phyloP scores from a whole-genome alignment of 2,113 vertebrate genomes.

The Callipepla squamata region DNA sequence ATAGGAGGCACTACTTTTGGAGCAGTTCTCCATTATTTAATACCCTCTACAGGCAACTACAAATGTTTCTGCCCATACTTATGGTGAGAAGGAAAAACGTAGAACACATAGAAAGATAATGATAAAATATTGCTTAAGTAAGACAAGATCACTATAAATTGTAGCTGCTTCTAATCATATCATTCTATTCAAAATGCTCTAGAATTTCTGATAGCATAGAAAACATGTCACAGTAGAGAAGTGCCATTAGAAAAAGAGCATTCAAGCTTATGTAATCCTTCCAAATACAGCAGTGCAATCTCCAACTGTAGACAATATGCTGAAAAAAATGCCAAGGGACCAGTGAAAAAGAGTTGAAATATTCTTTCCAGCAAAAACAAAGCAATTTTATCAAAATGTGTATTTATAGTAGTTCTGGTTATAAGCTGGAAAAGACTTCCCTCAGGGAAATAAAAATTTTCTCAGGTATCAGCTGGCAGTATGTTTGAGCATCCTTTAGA shows the following conservation, averaged over 20 bases:
- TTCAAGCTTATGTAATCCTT: not conserved
- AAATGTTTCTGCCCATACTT: not conserved
- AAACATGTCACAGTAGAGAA: not conserved
- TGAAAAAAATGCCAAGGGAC: not conserved
- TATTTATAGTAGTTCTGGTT: not conserved
- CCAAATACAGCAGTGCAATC: not conserved
- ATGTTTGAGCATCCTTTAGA: not conserved
- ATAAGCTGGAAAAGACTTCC: not conserved
- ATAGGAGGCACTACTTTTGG: no score
- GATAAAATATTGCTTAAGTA: not conserved
- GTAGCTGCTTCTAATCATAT: not conserved
- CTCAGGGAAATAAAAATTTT: not conserved
- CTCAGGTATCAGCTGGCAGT: not conserved
- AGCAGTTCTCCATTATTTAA: not conserved
- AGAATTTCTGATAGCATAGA: not conserved
- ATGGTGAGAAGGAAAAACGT: not conserved
- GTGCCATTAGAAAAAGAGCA: not conserved
- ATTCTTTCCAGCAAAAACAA: not conserved
- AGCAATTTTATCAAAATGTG: not conserved
- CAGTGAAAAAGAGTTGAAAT: not conserved
- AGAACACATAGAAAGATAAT: not conserved
- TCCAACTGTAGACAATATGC: not conserved
- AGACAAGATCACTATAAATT: not conserved
- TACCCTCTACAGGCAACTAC: not conserved
- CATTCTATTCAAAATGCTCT: not conserved